These are phyloP conservation scores for Crocuta crocuta DNA, from an alignment of 2,113 vertebrate genomes.

Conservation along the genomic window DNA sequence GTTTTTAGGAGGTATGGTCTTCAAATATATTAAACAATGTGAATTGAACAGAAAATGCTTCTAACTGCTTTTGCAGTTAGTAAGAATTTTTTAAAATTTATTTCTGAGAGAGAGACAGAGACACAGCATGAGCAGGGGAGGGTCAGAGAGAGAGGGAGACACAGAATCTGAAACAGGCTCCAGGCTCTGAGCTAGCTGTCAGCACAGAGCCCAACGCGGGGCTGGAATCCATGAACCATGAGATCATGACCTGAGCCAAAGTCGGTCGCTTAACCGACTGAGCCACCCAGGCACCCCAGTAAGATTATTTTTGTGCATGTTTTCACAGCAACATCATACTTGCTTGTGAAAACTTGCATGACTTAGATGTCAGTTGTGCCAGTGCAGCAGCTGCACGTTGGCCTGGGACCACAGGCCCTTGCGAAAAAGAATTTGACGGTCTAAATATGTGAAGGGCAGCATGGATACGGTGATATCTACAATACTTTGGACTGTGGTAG, in stretches of 20 bases:
- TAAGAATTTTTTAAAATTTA: not conserved
- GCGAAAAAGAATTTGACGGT: not conserved
- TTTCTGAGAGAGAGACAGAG: too few species aligned
- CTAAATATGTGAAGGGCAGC: not conserved
- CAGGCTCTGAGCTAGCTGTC: too few species aligned
- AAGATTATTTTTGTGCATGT: not conserved
- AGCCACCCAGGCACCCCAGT: too few species aligned
- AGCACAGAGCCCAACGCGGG: too few species aligned
- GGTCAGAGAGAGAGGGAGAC: too few species aligned
- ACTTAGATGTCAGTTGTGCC: not conserved
- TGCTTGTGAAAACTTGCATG: fast-evolving
- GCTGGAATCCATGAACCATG: too few species aligned
- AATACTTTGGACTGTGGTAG: not conserved
- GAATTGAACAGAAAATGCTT: not conserved
- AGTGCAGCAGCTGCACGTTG: not conserved
- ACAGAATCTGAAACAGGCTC: too few species aligned
- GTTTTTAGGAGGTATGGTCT: not conserved
- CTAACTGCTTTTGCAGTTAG: not conserved
- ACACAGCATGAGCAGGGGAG: too few species aligned
- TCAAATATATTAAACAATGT: not conserved
- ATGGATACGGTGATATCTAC: not conserved
- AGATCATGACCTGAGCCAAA: too few species aligned
- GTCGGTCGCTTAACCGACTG: too few species aligned
- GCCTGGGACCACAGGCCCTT: not conserved
- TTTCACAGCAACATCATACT: not conserved